These are phyloP conservation scores for Cranoglanis bouderius DNA, from an alignment of 2,113 vertebrate species.

Conservation along the genomic window DNA sequence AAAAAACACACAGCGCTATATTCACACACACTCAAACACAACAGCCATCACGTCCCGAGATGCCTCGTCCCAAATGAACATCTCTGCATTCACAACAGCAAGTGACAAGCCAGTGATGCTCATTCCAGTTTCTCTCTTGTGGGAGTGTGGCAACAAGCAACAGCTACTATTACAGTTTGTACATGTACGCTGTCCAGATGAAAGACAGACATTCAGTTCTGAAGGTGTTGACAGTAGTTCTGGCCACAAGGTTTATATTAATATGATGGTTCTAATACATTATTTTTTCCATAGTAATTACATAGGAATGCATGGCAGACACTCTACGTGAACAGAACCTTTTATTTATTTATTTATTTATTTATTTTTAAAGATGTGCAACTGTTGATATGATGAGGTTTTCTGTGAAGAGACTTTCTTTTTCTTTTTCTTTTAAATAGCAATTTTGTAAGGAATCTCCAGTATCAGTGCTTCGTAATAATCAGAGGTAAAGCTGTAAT, in stretches of 20 bases:
- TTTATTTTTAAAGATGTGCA: background rate
- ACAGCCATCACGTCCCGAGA: background rate
- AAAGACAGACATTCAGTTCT: background rate
- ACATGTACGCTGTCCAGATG: background rate
- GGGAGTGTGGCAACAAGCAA: background rate
- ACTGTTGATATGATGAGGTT: background rate
- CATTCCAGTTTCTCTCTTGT: background rate
- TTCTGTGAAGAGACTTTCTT: background rate
- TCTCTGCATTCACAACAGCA: background rate
- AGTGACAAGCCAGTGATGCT: background rate
- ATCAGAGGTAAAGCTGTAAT: background rate
- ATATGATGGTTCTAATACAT: background rate
- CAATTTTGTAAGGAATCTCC: background rate
- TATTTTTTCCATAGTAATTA: background rate
- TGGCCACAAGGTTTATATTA: background rate
- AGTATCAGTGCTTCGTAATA: background rate
- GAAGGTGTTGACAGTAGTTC: background rate
- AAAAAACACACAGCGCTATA: conserved; percentile 49
- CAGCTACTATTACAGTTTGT: background rate
- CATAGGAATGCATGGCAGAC: background rate
- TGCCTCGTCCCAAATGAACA: background rate
- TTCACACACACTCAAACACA: conserved; percentile 24
- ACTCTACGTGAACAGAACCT: background rate
- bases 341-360: too few species aligned
- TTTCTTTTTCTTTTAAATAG: background rate